phyloP scores from a whole-genome alignment of 2,113 vertebrate species.

The Dromiciops gliroides region DNA sequence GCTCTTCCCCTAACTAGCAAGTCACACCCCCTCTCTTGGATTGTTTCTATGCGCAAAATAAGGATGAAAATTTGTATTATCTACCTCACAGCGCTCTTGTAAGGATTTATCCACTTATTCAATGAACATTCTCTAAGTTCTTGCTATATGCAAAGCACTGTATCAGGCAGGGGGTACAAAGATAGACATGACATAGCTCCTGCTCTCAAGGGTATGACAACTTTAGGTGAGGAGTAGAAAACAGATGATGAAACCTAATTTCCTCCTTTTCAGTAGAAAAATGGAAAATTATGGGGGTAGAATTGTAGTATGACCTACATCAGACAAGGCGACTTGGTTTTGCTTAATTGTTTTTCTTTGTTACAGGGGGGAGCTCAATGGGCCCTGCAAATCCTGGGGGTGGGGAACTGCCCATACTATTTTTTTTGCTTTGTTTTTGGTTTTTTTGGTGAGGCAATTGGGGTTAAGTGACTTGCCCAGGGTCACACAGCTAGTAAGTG shows the following conservation, averaged over 20 bases:
- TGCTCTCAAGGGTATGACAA: background rate
- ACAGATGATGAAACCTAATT: background rate
- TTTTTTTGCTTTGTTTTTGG: too few relatives aligned
- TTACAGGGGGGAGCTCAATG: background rate
- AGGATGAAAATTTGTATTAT: background rate
- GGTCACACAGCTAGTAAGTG: too few relatives aligned
- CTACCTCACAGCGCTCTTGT: background rate
- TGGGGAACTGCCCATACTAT: too few relatives aligned
- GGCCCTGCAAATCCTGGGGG: too few relatives aligned
- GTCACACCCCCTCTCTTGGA: background rate
- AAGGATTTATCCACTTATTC: background rate
- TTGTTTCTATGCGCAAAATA: background rate
- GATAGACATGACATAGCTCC: background rate
- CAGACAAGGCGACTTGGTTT: background rate
- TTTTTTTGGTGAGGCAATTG: too few relatives aligned
- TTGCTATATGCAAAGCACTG: background rate
- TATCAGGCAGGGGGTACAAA: background rate
- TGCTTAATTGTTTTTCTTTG: background rate
- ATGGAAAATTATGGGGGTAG: background rate
- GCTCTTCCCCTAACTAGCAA: too few relatives aligned
- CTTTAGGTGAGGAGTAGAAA: background rate
- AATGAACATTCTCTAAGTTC: background rate
- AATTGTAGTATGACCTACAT: background rate
- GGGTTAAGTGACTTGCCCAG: too few relatives aligned
- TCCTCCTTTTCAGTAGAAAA: background rate